Evolutionary conservation across 2,797 vertebrate genomes (phyloP).

Genomic region (Chaetophractus vellerosus): DNA sequence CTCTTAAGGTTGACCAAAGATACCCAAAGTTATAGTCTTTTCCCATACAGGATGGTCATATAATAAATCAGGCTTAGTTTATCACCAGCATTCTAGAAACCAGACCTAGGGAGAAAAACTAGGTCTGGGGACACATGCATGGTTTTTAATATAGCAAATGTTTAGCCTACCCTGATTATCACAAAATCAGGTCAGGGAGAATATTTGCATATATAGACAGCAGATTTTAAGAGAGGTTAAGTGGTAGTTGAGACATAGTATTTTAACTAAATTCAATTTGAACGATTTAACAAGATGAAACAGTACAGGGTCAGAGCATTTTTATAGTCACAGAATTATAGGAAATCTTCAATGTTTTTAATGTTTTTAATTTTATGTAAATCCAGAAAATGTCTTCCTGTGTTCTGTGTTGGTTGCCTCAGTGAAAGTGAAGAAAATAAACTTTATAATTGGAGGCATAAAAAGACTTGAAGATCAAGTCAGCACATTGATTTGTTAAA

Average conservation of each 20-base stretch:
- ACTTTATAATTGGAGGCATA: background rate
- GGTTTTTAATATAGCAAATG: too few species aligned
- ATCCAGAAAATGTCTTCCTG: background rate
- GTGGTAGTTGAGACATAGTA: background rate
- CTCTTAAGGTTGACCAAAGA: too few species aligned
- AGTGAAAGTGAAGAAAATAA: constrained; percentile 5
- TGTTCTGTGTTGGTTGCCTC: background rate
- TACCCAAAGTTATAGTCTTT: too few species aligned
- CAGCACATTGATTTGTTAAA: constrained; percentile 24
- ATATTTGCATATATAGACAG: background rate
- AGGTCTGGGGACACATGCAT: too few species aligned
- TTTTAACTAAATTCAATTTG: background rate
- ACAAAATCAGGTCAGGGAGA: too few species aligned
- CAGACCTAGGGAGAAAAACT: too few species aligned
- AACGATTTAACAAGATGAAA: background rate
- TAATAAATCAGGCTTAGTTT: too few species aligned
- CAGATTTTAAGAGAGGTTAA: constrained; percentile 32
- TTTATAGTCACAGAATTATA: constrained; percentile 26
- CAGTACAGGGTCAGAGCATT: background rate
- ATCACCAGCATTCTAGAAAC: too few species aligned
- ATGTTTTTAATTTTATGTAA: background rate
- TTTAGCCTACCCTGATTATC: too few species aligned
- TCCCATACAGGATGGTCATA: too few species aligned
- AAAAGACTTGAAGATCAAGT: background rate
- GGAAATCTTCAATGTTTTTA: background rate